Evolutionary conservation across 2,113 vertebrate genomes (phyloP).

Genomic region (Anthoscopus minutus): DNA sequence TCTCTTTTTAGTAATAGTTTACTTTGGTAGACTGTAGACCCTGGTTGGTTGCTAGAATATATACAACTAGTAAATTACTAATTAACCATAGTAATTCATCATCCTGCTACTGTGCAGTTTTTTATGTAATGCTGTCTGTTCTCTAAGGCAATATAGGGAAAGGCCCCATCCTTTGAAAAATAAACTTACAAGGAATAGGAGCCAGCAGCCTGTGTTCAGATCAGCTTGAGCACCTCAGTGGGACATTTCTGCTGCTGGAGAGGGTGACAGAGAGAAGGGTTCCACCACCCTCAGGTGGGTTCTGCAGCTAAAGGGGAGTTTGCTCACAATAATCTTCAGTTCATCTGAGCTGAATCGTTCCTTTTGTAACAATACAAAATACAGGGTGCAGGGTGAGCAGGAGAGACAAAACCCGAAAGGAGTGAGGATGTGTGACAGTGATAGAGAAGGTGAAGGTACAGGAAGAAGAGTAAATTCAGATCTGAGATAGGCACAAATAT

Average conservation of each 20-base stretch:
- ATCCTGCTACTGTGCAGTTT: neutral
- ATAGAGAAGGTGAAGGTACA: neutral
- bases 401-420: neutral
- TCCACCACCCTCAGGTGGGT: neutral
- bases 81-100: neutral
- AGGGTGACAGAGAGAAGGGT: neutral
- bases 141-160: neutral
- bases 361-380: neutral
- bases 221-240: neutral
- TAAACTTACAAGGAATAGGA: neutral
- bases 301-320: neutral
- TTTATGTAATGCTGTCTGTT: neutral
- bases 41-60: neutral
- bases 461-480: neutral
- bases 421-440: neutral
- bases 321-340: neutral
- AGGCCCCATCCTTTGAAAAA: neutral
- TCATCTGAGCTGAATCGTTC: neutral
- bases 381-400: neutral
- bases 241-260: too few relatives aligned
- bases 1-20: neutral
- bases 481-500: neutral
- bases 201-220: neutral
- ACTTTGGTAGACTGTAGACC: neutral
- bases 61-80: slow-evolving; percentile 4